A percentile compares a stretch with the other conserved stretches of the same genome.
Evolutionary conservation across 2,888 invertebrate genomes (phyloP).

Genomic region (Watsonalla binaria): DNA sequence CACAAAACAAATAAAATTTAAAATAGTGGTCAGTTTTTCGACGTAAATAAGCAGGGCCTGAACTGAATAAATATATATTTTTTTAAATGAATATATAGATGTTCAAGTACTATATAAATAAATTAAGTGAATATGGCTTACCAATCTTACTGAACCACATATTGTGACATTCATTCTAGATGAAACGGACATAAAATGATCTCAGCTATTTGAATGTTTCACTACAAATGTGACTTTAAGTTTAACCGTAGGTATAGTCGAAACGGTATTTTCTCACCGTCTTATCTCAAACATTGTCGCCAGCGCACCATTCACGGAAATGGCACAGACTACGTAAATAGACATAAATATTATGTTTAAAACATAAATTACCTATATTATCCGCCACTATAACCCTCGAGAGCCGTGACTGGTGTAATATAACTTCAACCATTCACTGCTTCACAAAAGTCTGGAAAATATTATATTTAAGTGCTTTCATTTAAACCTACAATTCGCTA

Average conservation of each 20-base stretch:
- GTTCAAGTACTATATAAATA: too few species aligned
- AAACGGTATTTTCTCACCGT: slow-evolving; percentile 37
- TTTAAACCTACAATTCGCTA: too few species aligned
- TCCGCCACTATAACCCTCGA: slow-evolving; percentile 15
- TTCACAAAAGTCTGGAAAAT: slow-evolving; percentile 2
- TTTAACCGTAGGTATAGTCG: slow-evolving; percentile 25
- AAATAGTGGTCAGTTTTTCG: too few species aligned
- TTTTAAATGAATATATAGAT: too few species aligned
- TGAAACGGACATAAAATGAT: slow-evolving; percentile 10
- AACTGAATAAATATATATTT: too few species aligned
- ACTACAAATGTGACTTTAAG: slow-evolving; percentile 13
- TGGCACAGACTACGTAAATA: slow-evolving; percentile 46
- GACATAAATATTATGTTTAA: slow-evolving; percentile 44
- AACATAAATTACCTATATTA: slow-evolving; percentile 43
- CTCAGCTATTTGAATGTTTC: slow-evolving; percentile 9
- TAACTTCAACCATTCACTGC: slow-evolving; percentile 4
- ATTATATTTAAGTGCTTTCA: background rate
- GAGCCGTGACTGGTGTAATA: slow-evolving; percentile 7
- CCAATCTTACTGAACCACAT: slow-evolving; percentile 2
- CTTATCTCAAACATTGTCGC: slow-evolving; percentile 48
- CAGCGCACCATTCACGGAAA: slow-evolving; percentile 42
- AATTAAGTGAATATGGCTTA: background rate
- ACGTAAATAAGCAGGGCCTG: too few species aligned
- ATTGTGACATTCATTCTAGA: slow-evolving; percentile 6
- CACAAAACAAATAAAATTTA: too few species aligned